A percentile compares a stretch with the other conserved stretches of the same genome.
Evolutionary conservation across 2,797 vertebrate species (phyloP).

Genomic region (Epinephelus coioides): DNA sequence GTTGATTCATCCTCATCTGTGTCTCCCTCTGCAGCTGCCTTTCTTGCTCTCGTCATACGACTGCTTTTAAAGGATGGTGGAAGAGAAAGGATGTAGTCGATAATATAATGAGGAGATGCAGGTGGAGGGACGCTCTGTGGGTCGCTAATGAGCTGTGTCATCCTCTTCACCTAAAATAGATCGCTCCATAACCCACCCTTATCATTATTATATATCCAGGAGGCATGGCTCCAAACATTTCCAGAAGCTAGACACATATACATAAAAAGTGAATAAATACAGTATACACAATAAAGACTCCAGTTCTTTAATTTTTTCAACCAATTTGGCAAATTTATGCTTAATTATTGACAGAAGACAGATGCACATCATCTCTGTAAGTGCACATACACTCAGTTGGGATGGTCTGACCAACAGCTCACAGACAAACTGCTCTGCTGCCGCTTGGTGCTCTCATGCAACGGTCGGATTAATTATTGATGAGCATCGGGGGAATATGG

Average conservation of each 20-base stretch:
- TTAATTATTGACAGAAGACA: not conserved
- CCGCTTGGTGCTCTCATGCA: constrained; percentile 19
- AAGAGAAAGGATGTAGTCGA: not conserved
- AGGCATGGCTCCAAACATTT: not conserved
- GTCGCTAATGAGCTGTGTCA: constrained; percentile 20
- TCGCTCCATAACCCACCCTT: not conserved
- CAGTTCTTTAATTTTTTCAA: no score
- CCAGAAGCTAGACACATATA: no score
- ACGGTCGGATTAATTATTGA: constrained; percentile 58
- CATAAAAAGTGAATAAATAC: not conserved
- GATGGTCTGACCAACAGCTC: not conserved
- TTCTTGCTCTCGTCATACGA: not conserved
- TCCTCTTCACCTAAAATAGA: not conserved
- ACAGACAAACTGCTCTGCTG: constrained; percentile 15
- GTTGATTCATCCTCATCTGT: constrained; percentile 51
- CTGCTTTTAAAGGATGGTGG: constrained; percentile 1
- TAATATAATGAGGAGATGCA: constrained; percentile 1
- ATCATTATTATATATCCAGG: not conserved
- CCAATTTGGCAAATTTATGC: not conserved
- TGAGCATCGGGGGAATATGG: constrained; percentile 28
- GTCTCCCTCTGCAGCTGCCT: constrained; percentile 5
- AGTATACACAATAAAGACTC: not conserved
- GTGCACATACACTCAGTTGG: not conserved
- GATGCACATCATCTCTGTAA: not conserved
- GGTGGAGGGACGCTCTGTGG: not conserved